Evolutionary conservation across 2,888 invertebrate species (phyloP).

Genomic region (Nezara viridula): DNA sequence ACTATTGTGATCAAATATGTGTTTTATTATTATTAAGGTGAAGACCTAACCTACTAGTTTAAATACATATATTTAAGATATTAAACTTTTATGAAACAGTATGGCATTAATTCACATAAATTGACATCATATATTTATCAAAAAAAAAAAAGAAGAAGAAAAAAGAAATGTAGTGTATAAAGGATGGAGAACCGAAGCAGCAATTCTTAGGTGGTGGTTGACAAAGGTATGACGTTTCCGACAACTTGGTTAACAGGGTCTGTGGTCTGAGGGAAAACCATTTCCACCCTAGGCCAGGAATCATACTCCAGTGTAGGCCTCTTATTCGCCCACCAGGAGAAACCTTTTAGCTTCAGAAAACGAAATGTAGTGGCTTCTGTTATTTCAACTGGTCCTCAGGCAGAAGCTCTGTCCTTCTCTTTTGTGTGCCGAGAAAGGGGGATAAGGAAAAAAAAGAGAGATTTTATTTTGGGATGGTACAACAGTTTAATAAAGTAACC

Average conservation of each 20-base stretch:
- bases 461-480: too few species aligned
- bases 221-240: not conserved
- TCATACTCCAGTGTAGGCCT: not conserved
- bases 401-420: not conserved
- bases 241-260: not conserved
- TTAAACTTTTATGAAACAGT: too few species aligned
- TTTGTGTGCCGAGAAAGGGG: not conserved
- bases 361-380: not conserved
- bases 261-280: not conserved
- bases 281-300: not conserved
- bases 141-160: too few species aligned
- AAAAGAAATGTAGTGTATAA: too few species aligned
- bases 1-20: too few species aligned
- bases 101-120: too few species aligned
- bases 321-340: not conserved
- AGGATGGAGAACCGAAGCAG: not conserved
- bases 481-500: too few species aligned
- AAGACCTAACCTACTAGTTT: too few species aligned
- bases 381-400: not conserved
- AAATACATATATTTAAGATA: too few species aligned
- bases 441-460: too few species aligned
- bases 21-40: too few species aligned
- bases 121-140: too few species aligned
- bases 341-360: not conserved
- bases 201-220: not conserved